A percentile compares a stretch with the other conserved stretches of the same genome.
Conservation (phyloP, 2,113 vertebrate genomes). For the Erpornis zantholeuca region DNA sequence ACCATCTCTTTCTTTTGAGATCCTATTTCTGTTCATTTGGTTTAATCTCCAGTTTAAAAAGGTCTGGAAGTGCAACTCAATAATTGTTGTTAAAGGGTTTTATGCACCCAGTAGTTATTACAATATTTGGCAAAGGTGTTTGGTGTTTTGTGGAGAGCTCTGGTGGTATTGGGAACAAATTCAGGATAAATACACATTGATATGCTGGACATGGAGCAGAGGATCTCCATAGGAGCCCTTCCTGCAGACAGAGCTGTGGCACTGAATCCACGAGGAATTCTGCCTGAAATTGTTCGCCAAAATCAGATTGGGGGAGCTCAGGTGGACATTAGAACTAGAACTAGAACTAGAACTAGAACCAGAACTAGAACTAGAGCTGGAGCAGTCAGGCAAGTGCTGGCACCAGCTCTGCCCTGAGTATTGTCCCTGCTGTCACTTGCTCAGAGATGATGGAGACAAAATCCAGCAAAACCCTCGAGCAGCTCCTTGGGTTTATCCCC, state of each 20-base stretch:
- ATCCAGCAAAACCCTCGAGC: neutral
- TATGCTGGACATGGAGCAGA: neutral
- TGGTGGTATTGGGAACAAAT: neutral
- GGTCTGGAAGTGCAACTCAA: neutral
- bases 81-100: neutral
- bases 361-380: neutral
- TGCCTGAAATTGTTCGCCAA: neutral
- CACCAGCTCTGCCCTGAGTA: neutral
- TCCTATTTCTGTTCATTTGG: neutral
- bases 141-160: neutral
- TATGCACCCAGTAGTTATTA: neutral
- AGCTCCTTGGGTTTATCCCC: neutral
- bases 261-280: neutral
- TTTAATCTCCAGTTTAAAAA: neutral
- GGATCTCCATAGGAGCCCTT: neutral
- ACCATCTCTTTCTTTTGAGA: neutral
- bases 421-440: neutral
- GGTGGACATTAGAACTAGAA: neutral
- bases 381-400: neutral
- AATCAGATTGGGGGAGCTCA: neutral
- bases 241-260: neutral
- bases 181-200: neutral
- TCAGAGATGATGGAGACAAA: neutral
- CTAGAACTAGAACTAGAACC: neutral
- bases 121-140: neutral